Evolutionary conservation across 2,113 vertebrate genomes (phyloP).

Genomic region (Chloroceryle aenea): DNA sequence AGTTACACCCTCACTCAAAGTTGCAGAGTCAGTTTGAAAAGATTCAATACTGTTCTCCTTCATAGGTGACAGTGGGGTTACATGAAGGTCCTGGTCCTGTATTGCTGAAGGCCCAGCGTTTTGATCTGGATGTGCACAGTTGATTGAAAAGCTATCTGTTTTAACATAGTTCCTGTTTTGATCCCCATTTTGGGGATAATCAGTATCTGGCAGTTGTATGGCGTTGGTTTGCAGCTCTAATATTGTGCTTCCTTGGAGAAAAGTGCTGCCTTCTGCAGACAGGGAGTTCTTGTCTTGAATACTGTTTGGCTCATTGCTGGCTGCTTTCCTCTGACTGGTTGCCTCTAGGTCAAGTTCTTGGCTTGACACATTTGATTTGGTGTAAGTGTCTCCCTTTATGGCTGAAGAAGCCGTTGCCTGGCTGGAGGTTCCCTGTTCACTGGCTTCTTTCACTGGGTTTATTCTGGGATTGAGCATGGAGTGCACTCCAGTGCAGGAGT

Average conservation of each 20-base stretch:
- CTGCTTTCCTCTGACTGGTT: background rate
- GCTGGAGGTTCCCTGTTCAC: background rate
- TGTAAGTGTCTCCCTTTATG: background rate
- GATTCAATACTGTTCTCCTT: conserved; percentile 10
- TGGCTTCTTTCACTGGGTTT: background rate
- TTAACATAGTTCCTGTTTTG: background rate
- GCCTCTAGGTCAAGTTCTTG: background rate
- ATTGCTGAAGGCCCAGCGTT: background rate
- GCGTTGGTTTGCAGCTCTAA: background rate
- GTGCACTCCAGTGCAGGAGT: background rate
- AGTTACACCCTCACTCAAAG: background rate
- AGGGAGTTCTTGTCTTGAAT: background rate
- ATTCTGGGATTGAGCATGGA: background rate
- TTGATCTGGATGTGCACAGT: background rate
- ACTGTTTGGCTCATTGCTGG: background rate
- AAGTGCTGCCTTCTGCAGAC: background rate
- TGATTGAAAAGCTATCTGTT: background rate
- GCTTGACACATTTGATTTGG: background rate
- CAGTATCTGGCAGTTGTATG: conserved; percentile 13
- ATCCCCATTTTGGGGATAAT: background rate
- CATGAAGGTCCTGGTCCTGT: background rate
- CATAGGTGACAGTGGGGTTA: background rate
- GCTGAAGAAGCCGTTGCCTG: background rate
- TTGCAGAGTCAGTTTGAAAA: background rate
- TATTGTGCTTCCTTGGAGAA: background rate